A percentile compares a stretch with the other conserved stretches of the same genome.
Evolutionary conservation across 2,888 invertebrate genomes (phyloP).

Genomic region (Temnothorax ravouxi): DNA sequence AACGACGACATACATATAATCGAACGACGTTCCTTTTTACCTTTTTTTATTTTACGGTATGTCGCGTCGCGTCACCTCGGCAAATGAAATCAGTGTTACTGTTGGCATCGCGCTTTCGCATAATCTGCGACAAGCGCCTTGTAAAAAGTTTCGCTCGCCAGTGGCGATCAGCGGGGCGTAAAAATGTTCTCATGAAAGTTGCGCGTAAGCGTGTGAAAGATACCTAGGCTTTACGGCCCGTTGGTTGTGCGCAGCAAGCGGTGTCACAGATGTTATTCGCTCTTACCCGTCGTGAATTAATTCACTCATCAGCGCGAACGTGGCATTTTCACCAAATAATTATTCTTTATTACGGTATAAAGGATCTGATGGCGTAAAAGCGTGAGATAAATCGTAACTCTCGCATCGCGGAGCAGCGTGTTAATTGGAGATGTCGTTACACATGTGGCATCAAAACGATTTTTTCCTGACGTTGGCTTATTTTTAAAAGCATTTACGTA

Average conservation of each 20-base stretch:
- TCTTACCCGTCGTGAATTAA: conserved; percentile 34
- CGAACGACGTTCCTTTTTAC: conserved; percentile 6
- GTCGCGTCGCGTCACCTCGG: neutral
- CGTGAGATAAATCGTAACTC: conserved; percentile 16
- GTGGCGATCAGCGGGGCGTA: neutral
- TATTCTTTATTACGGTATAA: conserved; percentile 42
- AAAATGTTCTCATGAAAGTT: conserved; percentile 42
- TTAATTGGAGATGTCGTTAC: conserved; percentile 27
- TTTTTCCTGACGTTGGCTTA: neutral
- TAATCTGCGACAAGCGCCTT: conserved; percentile 34
- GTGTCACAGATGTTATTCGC: conserved; percentile 13
- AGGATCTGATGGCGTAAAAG: neutral
- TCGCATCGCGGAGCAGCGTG: neutral
- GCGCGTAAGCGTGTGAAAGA: neutral
- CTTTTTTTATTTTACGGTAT: conserved; percentile 35
- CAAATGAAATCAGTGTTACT: conserved; percentile 29
- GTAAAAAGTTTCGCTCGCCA: conserved; percentile 21
- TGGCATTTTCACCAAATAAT: conserved; percentile 36
- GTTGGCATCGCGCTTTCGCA: neutral
- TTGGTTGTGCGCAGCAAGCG: neutral
- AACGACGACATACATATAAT: conserved; percentile 12
- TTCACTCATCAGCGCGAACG: conserved; percentile 10
- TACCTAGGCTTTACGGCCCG: conserved; percentile 16
- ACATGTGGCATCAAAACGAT: neutral
- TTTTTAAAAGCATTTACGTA: conserved; percentile 4